phyloP scores from a whole-genome alignment of 2,888 invertebrate genomes.

The Caenorhabditis sp. region DNA sequence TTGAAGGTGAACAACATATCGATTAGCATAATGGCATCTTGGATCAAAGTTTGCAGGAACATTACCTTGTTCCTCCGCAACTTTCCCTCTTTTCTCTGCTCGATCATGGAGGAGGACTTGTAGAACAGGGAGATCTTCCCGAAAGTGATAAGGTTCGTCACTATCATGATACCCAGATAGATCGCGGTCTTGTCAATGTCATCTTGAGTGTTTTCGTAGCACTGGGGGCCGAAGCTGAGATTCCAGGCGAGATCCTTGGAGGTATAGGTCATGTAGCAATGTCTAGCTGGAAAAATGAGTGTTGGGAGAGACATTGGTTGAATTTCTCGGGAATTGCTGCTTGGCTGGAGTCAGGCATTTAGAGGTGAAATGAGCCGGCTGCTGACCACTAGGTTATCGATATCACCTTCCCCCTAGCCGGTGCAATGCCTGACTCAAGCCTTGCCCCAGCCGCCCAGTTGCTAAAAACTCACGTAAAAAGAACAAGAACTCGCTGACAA shows the following conservation, averaged over 20 bases:
- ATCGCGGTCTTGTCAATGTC: not conserved
- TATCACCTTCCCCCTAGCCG: too few species aligned
- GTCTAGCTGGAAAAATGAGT: conserved; percentile 21
- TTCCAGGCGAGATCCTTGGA: conserved; percentile 26
- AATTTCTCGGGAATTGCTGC: too few species aligned
- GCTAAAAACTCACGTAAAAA: conserved; percentile 19
- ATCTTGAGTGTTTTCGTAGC: not conserved
- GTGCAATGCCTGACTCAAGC: too few species aligned
- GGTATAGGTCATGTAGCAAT: conserved; percentile 13
- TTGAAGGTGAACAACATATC: conserved; percentile 50
- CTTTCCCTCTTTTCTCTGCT: conserved; percentile 3
- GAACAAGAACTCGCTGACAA: not conserved
- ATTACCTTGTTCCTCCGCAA: conserved; percentile 16
- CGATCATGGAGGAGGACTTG: conserved; percentile 6
- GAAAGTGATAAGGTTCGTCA: conserved; percentile 23
- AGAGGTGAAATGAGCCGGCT: too few species aligned
- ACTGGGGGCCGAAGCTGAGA: not conserved
- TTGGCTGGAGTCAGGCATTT: too few species aligned
- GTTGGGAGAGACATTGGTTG: too few species aligned
- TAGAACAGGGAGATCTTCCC: conserved; percentile 38
- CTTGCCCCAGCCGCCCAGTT: too few species aligned
- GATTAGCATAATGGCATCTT: conserved; percentile 33
- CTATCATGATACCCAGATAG: not conserved
- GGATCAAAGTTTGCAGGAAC: conserved; percentile 51
- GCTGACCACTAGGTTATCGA: too few species aligned